Evolutionary conservation across 64 coral and sea anemone species (phyloP), one percentile per base, ranked within the genome.

Genomic region (Actinia tenebrosa): DNA sequence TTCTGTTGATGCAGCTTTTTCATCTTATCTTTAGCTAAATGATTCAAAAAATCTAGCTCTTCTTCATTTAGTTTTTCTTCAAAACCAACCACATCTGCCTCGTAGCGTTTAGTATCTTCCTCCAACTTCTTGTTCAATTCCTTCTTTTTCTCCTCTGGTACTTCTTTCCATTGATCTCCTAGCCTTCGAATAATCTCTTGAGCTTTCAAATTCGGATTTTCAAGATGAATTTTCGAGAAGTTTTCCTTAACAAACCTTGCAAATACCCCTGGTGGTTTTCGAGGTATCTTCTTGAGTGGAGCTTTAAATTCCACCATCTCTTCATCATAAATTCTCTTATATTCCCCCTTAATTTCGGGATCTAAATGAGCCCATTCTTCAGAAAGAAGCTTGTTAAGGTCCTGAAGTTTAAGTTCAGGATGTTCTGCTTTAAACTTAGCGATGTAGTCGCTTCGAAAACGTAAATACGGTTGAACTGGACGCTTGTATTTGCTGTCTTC

Each of bases 161-260:
- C 60, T 23, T 86, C 78, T 20, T 78, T 86, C 92, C 92, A 93
- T 42, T 82, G 44, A 44, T 86, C 82, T 18, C 45, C 71, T 56
- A 93, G 56, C 58, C 64, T 80, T 66, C 18, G 53, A 30, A 88
- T 86, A 14, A 85, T 22, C 46, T 93, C 92, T 60, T 78, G 44
- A 68, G 77, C 64, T 66, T 79, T 80, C 5, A 89, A 50, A 43
- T 60, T 56, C 10, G 87, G 75, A 18, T 82, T 86, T 82, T 27
- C 53, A 14, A 64, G 64, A 2, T 66, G 56, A 20, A 79, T 55
- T 18, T 75, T 86, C 44, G 82, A 82, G 80, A 86, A 93, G 45
- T 93, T 93, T 93, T 93, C 92, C 25, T 89, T 93, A 7, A 93
- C 71, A 45, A 89, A 93, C 14, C 89, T 56, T 1, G 56, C 61